Base-by-base conservation (phyloP, 2,113 vertebrate genomes). In the Gymnobelideus leadbeateri region DNA sequence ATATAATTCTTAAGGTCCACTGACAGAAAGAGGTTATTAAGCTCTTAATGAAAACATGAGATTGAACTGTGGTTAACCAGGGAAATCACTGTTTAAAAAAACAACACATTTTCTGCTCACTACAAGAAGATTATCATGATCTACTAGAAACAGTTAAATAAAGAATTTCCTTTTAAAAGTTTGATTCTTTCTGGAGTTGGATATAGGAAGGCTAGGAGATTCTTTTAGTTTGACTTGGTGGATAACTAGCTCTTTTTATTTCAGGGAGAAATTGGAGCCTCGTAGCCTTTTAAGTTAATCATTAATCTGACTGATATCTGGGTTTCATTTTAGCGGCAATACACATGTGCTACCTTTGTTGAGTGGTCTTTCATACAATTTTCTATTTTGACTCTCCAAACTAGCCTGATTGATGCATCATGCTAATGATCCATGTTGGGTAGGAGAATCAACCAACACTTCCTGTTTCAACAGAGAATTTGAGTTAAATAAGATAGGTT, bases 401-500 rank as follows among this genome's bases (percentile, higher is more conserved):
- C 96, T 95, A 94, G 37, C 68, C 91, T 90, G 93, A 96, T 91
- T 90, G 93, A 96, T 97, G 91, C 14, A 89, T 95, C 96, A 92
- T 92, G 91, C 21, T 37, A 19, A 77, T 3, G 89, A 57, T 23
- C 93, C 47, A 4, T 89, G 95, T 94, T 94, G 93, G 84, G 96
- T 31, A 89, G 92, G 92, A 97, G 94, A 91, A 95, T 92, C 94
- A 94, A 96, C 92, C 95, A 51, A 46, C 51, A 24, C 95, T 98
- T 97, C 96, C 96, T 95, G 93, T 93, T 98, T 98, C 94, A 94
- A 92, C 51, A 95, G 96, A 94, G 95, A 97, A 97, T 98, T 92
- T 97, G 96, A 97, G 97, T 97, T 96, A 97, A 97, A 97, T 96
- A 96, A 97, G 96, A 95, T 94, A 95, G 95, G 95, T 94, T 89